Percentiles rank a stretch among this genome's conserved stretches.
Conservation (phyloP, 2,888 invertebrate species). For the Torymus texanus region DNA sequence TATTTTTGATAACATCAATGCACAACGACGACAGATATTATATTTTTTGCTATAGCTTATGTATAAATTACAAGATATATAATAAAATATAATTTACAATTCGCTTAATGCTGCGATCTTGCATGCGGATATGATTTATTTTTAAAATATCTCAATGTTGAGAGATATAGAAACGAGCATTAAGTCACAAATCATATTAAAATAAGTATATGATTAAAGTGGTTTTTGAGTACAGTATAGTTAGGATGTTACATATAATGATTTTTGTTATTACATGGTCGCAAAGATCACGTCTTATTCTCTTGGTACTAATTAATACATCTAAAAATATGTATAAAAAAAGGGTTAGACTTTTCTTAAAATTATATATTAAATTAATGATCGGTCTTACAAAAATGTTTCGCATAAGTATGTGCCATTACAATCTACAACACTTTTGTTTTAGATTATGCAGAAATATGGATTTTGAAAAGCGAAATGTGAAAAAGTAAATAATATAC, state of each 20-base stretch:
- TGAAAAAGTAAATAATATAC: slow-evolving; percentile 16
- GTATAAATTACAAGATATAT: slow-evolving; percentile 51
- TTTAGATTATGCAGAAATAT: slow-evolving; percentile 27
- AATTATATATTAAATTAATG: slow-evolving; percentile 51
- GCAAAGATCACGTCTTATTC: slow-evolving; percentile 52
- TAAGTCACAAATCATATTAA: no score
- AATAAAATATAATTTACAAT: slow-evolving; percentile 53
- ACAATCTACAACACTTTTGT: slow-evolving; percentile 26
- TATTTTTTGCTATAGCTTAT: slow-evolving; percentile 48
- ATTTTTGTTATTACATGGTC: slow-evolving; percentile 32
- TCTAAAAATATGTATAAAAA: slow-evolving; percentile 52
- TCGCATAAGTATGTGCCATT: slow-evolving; percentile 22
- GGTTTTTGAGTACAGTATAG: neutral
- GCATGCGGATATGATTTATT: neutral
- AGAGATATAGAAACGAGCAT: no score
- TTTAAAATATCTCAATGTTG: neutral
- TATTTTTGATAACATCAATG: slow-evolving; percentile 27
- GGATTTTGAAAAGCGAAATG: slow-evolving; percentile 28
- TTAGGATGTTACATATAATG: slow-evolving; percentile 19
- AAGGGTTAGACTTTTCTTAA: slow-evolving; percentile 49
- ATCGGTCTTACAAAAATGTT: slow-evolving; percentile 49
- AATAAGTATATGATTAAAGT: neutral
- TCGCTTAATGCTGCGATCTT: slow-evolving; percentile 32
- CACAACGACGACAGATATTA: slow-evolving; percentile 50
- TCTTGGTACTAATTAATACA: slow-evolving; percentile 50